Evolutionary conservation across 2,797 vertebrate genomes (phyloP).

Genomic region (Cephalopachus bancanus): DNA sequence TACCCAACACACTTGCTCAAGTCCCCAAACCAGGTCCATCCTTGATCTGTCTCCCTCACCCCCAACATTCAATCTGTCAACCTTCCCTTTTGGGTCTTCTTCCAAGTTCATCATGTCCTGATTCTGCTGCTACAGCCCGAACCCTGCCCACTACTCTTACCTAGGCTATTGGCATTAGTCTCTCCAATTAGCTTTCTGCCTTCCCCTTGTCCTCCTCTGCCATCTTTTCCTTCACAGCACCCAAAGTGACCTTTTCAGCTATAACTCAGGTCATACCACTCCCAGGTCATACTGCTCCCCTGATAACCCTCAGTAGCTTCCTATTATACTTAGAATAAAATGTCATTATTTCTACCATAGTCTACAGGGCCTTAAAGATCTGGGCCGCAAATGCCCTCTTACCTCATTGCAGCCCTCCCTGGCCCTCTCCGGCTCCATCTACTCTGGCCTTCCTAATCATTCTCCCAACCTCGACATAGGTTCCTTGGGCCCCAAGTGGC

Average conservation of each 20-base stretch:
- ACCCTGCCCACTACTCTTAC: background rate
- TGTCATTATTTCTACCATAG: background rate
- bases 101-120: background rate
- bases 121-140: background rate
- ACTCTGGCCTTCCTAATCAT: background rate
- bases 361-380: background rate
- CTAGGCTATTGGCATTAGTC: background rate
- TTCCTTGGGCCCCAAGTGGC: background rate
- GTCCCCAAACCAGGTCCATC: background rate
- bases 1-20: background rate
- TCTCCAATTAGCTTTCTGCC: background rate
- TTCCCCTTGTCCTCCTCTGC: background rate
- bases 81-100: background rate
- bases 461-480: background rate
- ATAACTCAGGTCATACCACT: background rate
- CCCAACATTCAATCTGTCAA: background rate
- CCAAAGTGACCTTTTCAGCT: background rate
- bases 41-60: background rate
- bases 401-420: background rate
- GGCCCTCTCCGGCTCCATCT: background rate
- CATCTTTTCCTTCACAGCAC: background rate
- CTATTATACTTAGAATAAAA: conserved; percentile 11
- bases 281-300: background rate
- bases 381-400: background rate
- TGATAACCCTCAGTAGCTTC: background rate